These are phyloP conservation scores for Spheniscus mendiculus DNA, from an alignment of 2,113 vertebrate genomes.

Conservation along the genomic window DNA sequence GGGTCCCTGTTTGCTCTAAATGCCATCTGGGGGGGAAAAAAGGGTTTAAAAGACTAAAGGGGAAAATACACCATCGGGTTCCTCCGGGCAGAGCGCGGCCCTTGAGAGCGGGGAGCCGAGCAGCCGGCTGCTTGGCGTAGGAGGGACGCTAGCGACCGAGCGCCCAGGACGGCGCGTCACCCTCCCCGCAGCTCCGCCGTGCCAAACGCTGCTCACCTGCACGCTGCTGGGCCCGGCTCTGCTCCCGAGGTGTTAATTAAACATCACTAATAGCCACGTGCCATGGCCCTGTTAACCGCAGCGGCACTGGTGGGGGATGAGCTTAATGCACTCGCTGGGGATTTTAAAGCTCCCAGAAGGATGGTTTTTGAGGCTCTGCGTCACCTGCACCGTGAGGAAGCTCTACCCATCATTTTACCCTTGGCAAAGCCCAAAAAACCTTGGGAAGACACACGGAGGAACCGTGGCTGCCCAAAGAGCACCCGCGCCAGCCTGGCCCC, in stretches of 20 bases:
- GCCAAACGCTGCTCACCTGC: background rate
- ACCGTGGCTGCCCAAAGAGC: accelerated
- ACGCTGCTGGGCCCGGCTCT: background rate
- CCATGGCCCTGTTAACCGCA: background rate
- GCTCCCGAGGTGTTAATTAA: background rate
- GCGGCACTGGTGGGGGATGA: accelerated
- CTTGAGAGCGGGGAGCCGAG: background rate
- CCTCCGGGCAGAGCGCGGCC: background rate
- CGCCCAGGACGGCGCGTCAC: background rate
- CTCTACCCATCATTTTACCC: background rate
- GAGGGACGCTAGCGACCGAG: background rate
- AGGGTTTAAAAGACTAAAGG: background rate
- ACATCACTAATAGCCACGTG: background rate
- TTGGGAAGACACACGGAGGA: background rate
- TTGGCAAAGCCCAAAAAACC: background rate
- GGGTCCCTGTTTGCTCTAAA: background rate
- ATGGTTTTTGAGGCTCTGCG: accelerated
- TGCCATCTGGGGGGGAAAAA: accelerated
- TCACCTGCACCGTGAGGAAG: background rate
- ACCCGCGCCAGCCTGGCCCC: background rate
- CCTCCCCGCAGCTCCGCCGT: background rate
- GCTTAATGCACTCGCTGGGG: background rate
- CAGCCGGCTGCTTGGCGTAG: background rate
- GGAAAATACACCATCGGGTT: background rate
- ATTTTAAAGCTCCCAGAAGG: background rate